These are phyloP conservation scores for Mixornis gularis DNA, from an alignment of 2,113 vertebrate species.

Conservation along the genomic window DNA sequence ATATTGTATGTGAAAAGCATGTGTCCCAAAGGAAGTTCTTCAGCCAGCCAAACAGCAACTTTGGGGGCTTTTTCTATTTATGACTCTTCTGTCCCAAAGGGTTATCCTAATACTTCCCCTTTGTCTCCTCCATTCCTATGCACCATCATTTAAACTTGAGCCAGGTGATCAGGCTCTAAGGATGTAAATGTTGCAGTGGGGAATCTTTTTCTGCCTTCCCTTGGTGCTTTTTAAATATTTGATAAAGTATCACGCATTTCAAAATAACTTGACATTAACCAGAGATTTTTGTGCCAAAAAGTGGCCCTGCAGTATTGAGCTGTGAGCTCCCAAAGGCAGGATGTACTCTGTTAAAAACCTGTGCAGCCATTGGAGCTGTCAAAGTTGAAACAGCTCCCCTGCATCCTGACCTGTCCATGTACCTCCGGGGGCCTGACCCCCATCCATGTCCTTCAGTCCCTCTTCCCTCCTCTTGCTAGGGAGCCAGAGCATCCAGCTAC, in stretches of 20 bases:
- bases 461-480: background rate
- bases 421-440: background rate
- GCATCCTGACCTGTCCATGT: accelerated
- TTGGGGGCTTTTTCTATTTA: background rate
- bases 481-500: background rate
- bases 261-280: background rate
- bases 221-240: constrained; percentile 6
- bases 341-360: background rate
- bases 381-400: background rate
- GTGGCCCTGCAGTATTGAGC: background rate
- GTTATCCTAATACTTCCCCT: background rate
- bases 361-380: accelerated
- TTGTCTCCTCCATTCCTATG: background rate
- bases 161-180: background rate
- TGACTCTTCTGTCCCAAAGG: background rate
- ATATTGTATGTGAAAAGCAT: background rate
- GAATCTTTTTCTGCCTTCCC: background rate
- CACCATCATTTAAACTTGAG: background rate
- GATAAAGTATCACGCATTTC: background rate
- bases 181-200: background rate
- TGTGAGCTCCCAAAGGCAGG: background rate
- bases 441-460: background rate
- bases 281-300: constrained; percentile 18
- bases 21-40: background rate
- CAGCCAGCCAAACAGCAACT: background rate